Conservation (phyloP, 2,113 vertebrate genomes). For the Apteryx mantelli region DNA sequence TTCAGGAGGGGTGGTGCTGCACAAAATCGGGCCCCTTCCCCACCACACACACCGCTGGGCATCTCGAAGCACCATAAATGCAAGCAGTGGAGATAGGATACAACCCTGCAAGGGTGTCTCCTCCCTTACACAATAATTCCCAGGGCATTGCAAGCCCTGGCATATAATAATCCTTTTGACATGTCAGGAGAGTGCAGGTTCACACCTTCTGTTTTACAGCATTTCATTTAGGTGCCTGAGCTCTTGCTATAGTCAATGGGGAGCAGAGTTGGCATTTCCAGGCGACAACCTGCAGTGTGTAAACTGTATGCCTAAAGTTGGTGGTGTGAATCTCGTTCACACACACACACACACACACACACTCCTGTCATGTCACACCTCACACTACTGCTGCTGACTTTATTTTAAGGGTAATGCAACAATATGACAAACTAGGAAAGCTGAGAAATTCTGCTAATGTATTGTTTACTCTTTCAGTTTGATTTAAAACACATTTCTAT, state of each 20-base stretch:
- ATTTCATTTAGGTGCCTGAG: too few species aligned
- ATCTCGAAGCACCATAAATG: background rate
- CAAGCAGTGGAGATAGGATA: background rate
- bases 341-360: too few species aligned
- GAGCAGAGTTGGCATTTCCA: too few species aligned
- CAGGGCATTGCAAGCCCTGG: background rate
- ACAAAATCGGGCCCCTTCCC: background rate
- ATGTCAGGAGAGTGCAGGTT: too few species aligned
- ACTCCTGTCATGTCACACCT: too few species aligned
- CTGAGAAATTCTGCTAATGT: background rate
- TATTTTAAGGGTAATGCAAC: background rate
- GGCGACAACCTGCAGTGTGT: too few species aligned
- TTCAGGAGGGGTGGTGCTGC: background rate
- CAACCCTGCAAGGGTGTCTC: background rate
- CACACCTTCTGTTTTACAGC: too few species aligned
- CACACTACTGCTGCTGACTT: too few species aligned
- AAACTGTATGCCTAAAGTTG: too few species aligned
- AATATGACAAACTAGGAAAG: background rate
- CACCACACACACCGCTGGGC: rapidly evolving
- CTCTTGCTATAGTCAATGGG: too few species aligned
- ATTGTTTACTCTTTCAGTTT: background rate
- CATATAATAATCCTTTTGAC: too few species aligned
- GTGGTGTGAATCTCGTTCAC: too few species aligned
- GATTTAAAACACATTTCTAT: background rate
- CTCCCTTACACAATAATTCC: background rate